Base-by-base conservation (phyloP, 2,888 invertebrate genomes). In the Agonopterix arenella region DNA sequence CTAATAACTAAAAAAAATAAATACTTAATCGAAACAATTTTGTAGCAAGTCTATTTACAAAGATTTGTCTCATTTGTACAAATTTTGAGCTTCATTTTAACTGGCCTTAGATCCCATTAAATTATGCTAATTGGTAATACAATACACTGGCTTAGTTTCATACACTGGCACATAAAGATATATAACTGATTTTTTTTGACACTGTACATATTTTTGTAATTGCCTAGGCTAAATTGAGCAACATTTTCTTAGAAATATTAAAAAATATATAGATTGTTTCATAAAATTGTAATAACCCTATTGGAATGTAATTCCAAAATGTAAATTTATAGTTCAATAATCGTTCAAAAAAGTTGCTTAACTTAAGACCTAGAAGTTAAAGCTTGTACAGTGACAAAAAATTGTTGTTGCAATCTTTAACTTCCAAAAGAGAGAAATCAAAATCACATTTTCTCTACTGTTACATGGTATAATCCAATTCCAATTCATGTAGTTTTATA, bases 1-100 rank as follows among this genome's bases (percentile, higher is more conserved):
- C 83, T 86, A 59, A 51, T 28, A 68, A 65, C 80, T 84, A 84
- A 63, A 44, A 13, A 56, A 70, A 88, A 88, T 86, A 88, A 88
- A 88, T 88, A 88, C 77, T 80, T 81, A 82, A 56, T 68, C 60
- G 60, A 45, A 51, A 28, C 28, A 44, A 28, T 46, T 52, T 49
- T 51, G 48, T 49, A 49, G 51, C 48, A 52, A 48, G 8, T 47
- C 51, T 54, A 55, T 50, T 62, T 54, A 64, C 66, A 70, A 64
- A 51, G 64, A 63, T 69, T 61, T 59, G 54, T 60, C 61, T 66
- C 63, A 59, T 84, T 85, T 86, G 85, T 86, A 88, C 85, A 85
- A 75, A 85, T 85, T 86, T 88, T 83, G 86, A 86, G 86, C 84
- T 77, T 85, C 74, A 60, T 70, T 70, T 75, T 60, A 68, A 88